Percentiles rank a stretch among this genome's conserved stretches.
Evolutionary conservation across 1,140 invertebrate genomes (phyloP).

Genomic region (Scaptomyza montana): DNA sequence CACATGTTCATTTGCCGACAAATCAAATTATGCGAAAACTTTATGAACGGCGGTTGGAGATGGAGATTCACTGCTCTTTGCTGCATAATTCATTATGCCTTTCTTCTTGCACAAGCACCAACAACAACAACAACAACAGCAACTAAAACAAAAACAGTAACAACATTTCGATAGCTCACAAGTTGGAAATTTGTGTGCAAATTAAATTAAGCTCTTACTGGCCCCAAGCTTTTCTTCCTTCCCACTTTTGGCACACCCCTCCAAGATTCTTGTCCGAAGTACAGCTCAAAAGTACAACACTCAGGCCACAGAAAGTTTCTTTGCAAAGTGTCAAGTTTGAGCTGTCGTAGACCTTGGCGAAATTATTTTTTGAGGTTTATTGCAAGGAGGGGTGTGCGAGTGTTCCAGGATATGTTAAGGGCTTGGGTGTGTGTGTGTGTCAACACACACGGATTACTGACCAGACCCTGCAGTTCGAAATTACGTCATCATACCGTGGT

Average conservation of each 20-base stretch:
- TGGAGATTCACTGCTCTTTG: conserved; percentile 32
- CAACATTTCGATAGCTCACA: conserved; percentile 66
- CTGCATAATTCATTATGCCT: conserved; percentile 75
- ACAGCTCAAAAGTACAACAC: conserved; percentile 54
- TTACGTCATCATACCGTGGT: conserved; percentile 26
- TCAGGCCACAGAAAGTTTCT: conserved; percentile 75
- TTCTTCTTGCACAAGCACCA: conserved; percentile 28
- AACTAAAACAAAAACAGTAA: conserved; percentile 6
- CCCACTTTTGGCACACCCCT: neutral
- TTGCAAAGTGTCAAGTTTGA: conserved; percentile 79
- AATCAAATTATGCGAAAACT: conserved; percentile 68
- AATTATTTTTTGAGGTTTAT: conserved; percentile 81
- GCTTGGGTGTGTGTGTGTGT: conserved; percentile 21
- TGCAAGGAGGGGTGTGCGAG: conserved; percentile 51
- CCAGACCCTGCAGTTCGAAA: conserved; percentile 16
- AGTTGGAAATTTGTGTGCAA: conserved; percentile 72
- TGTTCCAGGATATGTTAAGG: conserved; percentile 41
- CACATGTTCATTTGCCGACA: conserved; percentile 20
- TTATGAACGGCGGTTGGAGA: conserved; percentile 39
- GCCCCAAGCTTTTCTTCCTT: conserved; percentile 17
- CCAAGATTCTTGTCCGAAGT: conserved; percentile 4
- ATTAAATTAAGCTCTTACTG: conserved; percentile 75
- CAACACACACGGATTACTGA: conserved; percentile 27
- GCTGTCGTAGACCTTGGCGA: conserved; percentile 72
- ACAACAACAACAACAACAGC: conserved; percentile 14